A percentile compares a stretch with the other conserved stretches of the same genome.
Evolutionary conservation across 2,113 vertebrate species (phyloP).

Genomic region (human (Homo sapiens)): DNA sequence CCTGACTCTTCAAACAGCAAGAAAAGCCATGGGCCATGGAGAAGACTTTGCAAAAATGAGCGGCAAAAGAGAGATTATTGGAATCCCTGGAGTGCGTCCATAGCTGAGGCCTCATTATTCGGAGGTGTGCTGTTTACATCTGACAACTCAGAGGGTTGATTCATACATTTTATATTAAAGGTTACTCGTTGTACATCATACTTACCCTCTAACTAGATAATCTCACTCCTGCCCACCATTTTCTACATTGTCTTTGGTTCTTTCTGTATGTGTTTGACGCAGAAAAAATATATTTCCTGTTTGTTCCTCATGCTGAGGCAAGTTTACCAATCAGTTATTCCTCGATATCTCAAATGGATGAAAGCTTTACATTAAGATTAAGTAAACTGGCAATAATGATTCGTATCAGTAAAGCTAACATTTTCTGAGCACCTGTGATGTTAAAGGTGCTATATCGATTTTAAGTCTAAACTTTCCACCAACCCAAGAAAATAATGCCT

Average conservation of each 20-base stretch:
- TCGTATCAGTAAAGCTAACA: neutral
- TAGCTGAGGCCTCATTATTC: neutral
- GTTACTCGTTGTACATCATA: neutral
- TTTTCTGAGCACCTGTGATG: neutral
- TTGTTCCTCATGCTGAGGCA: neutral
- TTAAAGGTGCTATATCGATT: neutral
- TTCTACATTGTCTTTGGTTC: neutral
- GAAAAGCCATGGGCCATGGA: neutral
- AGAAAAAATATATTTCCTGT: neutral
- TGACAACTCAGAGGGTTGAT: neutral
- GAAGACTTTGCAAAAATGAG: neutral
- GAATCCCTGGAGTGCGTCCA: neutral
- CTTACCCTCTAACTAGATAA: neutral
- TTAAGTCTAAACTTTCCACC: neutral
- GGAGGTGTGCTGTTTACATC: neutral
- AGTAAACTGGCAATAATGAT: neutral
- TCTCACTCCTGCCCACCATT: neutral
- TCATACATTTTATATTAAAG: neutral
- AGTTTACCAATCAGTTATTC: neutral
- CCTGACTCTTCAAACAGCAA: conserved; percentile 23
- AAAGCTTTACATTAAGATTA: neutral
- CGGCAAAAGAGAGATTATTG: neutral
- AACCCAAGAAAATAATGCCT: neutral
- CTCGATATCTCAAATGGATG: neutral
- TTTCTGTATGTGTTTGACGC: neutral